Conservation (phyloP, 2,888 invertebrate genomes). For the Tetragonula carbonaria region DNA sequence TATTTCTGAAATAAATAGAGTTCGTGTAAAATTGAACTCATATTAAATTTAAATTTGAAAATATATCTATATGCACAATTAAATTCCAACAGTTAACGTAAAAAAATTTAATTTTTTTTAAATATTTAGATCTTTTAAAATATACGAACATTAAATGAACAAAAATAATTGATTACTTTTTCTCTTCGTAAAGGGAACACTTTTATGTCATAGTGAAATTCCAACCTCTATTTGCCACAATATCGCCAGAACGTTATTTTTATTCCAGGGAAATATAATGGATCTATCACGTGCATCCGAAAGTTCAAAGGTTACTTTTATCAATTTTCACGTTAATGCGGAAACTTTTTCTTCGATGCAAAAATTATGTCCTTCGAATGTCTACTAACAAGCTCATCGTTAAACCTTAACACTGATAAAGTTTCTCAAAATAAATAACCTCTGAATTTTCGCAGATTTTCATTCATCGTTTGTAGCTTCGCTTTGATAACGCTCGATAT, state of each 20-base stretch:
- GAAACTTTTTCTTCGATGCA: background rate
- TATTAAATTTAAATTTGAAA: background rate
- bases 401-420: background rate
- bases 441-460: background rate
- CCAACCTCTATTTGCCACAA: background rate
- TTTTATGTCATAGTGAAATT: background rate
- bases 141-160: no score
- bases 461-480: background rate
- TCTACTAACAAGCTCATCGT: background rate
- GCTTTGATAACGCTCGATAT: background rate
- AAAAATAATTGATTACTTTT: no score
- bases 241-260: background rate
- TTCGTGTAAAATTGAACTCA: no score
- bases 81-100: background rate
- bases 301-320: background rate
- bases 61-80: background rate
- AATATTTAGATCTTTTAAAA: background rate
- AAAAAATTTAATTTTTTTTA: background rate
- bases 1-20: background rate
- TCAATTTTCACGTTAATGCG: background rate
- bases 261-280: background rate
- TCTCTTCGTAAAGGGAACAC: no score
- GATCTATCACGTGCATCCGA: slow-evolving; percentile 13
- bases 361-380: background rate
- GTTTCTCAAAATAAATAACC: no score